phyloP scores from a whole-genome alignment of 2,797 vertebrate species.

The Champsocephalus gunnari region DNA sequence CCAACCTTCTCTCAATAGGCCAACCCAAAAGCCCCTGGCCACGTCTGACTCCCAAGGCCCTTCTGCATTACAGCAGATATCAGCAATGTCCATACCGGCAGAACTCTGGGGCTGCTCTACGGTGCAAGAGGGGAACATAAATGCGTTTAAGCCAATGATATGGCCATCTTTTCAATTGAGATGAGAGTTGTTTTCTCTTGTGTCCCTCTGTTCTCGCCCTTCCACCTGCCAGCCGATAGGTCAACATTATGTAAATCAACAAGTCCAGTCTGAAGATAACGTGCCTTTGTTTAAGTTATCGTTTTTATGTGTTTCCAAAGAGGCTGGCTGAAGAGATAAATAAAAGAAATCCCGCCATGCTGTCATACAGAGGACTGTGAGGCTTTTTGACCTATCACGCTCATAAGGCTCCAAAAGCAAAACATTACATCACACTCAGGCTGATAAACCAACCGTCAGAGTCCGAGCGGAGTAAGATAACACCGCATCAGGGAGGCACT shows the following conservation, averaged over 20 bases:
- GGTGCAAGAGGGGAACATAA: slow-evolving; percentile 29
- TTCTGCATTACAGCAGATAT: slow-evolving; percentile 60
- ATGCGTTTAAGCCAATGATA: slow-evolving; percentile 7
- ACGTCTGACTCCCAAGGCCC: slow-evolving; percentile 49
- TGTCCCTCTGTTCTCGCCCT: slow-evolving; percentile 26
- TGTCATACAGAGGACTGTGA: slow-evolving; percentile 35
- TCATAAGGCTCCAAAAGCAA: slow-evolving; percentile 58
- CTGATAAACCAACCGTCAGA: slow-evolving; percentile 61
- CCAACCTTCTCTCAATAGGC: slow-evolving; percentile 38
- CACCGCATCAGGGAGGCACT: slow-evolving; percentile 61
- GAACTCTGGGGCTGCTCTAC: slow-evolving; percentile 25
- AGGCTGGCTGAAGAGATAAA: slow-evolving; percentile 42
- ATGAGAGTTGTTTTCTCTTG: slow-evolving; percentile 50
- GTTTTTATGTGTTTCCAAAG: slow-evolving; percentile 22
- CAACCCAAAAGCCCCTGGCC: slow-evolving; percentile 35
- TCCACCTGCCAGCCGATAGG: slow-evolving; percentile 14
- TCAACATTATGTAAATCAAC: slow-evolving; percentile 33
- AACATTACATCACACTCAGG: slow-evolving; percentile 75
- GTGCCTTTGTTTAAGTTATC: slow-evolving; percentile 47
- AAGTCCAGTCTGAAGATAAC: slow-evolving; percentile 44
- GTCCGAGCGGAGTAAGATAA: slow-evolving; percentile 58
- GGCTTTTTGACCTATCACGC: slow-evolving; percentile 35
- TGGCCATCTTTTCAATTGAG: slow-evolving; percentile 25
- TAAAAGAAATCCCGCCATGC: slow-evolving; percentile 39
- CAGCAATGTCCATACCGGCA: slow-evolving; percentile 44